Evolutionary conservation across 2,797 vertebrate genomes (phyloP), one percentile per base, ranked within the genome.

Genomic region (Lagocephalus sceleratus): DNA sequence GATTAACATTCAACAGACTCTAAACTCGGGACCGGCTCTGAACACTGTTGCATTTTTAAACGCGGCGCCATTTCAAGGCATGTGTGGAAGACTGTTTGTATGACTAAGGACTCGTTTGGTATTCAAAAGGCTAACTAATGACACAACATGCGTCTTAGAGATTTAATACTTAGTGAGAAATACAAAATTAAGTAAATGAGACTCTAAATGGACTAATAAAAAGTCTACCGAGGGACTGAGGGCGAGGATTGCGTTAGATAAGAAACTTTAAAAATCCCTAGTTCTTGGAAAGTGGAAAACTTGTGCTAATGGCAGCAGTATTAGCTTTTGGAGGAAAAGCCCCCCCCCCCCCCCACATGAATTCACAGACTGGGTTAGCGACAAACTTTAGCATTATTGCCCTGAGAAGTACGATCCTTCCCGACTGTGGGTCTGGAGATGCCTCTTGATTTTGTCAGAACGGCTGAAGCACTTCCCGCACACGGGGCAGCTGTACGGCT

Each of bases 401-500:
- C 87, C 87, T 72, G 88, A 85, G 68, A 90, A 90, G 60, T 89
- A 90, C 5, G 82, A 82, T 64, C 88, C 88, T 65, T 90, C 88
- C 0, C 87, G 86, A 62, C 77, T 90, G 44, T 90, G 88, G 65
- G 88, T 90, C 78, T 90, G 88, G 12, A 90, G 87, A 69, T 90
- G 88, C 65, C 88, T 73, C 73, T 90, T 90, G 63, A 90, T 90
- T 85, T 90, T 90, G 81, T 90, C 88, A 10, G 88, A 90, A 35
- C 88, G 88, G 61, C 88, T 89, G 70, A 89, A 90, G 72, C 89
- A 88, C 67, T 90, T 90, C 48, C 88, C 88, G 14, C 89, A 90
- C 58, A 89, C 88, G 0, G 87, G 86, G 29, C 89, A 90, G 53
- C 88, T 89, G 79, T 87, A 90, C 0, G 89, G 89, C 75, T 89